These are phyloP conservation scores for Cacatua alba DNA, from an alignment of 2,113 vertebrate genomes.

Conservation along the genomic window DNA sequence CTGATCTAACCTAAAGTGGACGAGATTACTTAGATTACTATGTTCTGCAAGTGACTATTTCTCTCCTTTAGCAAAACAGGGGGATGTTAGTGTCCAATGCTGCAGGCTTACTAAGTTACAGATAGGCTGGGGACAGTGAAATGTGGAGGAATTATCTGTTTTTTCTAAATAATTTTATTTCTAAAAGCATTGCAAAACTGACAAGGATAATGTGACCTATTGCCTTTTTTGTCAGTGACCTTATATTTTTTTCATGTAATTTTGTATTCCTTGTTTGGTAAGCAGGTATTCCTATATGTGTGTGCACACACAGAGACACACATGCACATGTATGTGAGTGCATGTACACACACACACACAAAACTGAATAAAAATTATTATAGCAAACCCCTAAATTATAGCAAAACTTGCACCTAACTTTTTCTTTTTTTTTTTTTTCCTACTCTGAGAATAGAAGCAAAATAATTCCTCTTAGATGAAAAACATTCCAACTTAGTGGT, in stretches of 20 bases:
- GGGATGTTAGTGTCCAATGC: neutral
- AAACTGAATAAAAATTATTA: neutral
- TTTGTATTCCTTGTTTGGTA: neutral
- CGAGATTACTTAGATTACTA: neutral
- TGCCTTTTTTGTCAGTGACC: neutral
- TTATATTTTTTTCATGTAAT: neutral
- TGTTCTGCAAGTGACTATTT: neutral
- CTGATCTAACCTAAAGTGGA: neutral
- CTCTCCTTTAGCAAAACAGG: neutral
- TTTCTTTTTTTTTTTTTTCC: neutral
- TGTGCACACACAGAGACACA: neutral
- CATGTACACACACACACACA: fast-evolving
- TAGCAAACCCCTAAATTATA: neutral
- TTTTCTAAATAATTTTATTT: neutral
- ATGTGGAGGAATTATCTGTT: neutral
- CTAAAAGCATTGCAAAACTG: neutral
- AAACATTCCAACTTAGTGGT: neutral
- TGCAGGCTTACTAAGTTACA: neutral
- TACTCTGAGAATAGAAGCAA: neutral
- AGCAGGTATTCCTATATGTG: neutral
- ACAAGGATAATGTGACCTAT: neutral
- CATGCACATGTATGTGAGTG: no score
- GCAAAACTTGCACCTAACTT: neutral
- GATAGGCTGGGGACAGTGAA: neutral
- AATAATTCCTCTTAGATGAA: neutral